These are phyloP conservation scores for Lordiphosa clarofinis DNA, from an alignment of 1,140 invertebrate genomes.

Conservation along the genomic window DNA sequence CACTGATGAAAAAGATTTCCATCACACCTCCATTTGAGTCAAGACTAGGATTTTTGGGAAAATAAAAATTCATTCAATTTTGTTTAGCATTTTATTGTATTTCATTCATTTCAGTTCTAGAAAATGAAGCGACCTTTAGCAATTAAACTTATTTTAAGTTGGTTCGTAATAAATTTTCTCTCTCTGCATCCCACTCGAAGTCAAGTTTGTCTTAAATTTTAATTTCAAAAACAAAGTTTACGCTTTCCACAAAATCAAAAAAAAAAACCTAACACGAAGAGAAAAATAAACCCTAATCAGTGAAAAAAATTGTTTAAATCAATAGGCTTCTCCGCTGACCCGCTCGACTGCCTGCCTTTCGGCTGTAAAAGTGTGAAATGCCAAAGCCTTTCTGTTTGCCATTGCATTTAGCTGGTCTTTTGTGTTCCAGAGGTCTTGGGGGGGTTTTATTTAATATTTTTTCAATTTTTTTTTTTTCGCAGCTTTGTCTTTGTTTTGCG, in stretches of 20 bases:
- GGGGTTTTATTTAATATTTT: constrained; percentile 47
- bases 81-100: too few relatives aligned
- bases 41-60: too few relatives aligned
- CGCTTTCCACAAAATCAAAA: too few relatives aligned
- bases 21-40: too few relatives aligned
- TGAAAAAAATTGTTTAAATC: constrained; percentile 60
- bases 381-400: constrained; percentile 66
- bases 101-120: too few relatives aligned
- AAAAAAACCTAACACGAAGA: constrained; percentile 13
- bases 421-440: constrained; percentile 20
- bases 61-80: too few relatives aligned
- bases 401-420: constrained; percentile 60
- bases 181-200: not conserved
- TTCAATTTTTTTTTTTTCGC: constrained; percentile 31
- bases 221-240: constrained; percentile 68
- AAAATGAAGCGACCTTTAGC: too few relatives aligned
- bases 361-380: constrained; percentile 77
- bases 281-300: constrained; percentile 1
- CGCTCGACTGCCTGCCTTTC: constrained; percentile 37
- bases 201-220: constrained; percentile 39
- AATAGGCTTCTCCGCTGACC: constrained; percentile 41
- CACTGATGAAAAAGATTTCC: too few relatives aligned
- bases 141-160: too few relatives aligned
- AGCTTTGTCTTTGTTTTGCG: constrained; percentile 10
- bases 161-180: not conserved